Evolutionary conservation across 2,113 vertebrate genomes (phyloP).

Genomic region (Paramormyrops kingsleyae): DNA sequence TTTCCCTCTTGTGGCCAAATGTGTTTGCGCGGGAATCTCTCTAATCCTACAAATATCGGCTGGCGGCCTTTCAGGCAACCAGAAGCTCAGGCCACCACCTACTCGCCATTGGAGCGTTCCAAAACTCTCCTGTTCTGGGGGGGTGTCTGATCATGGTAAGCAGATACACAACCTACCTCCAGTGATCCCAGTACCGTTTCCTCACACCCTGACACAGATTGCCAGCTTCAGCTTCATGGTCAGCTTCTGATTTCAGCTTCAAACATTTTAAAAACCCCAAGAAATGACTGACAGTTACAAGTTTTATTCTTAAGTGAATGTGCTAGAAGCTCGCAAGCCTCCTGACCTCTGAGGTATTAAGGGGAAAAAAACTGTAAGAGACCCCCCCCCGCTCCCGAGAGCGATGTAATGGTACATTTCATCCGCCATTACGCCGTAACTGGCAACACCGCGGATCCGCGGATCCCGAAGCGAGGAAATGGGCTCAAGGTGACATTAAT

Average conservation of each 20-base stretch:
- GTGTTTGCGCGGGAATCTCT: conserved; percentile 26
- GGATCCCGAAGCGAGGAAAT: background rate
- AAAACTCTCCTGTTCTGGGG: background rate
- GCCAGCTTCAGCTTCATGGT: background rate
- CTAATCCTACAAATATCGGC: conserved; percentile 19
- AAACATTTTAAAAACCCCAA: background rate
- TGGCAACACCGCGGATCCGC: background rate
- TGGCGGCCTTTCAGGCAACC: background rate
- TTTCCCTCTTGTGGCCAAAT: conserved; percentile 48
- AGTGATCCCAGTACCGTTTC: background rate
- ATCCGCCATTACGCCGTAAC: background rate
- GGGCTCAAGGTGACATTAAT: conserved; percentile 19
- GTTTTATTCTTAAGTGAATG: background rate
- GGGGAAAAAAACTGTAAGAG: background rate
- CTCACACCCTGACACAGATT: background rate
- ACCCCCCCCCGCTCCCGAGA: background rate
- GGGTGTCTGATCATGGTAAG: background rate
- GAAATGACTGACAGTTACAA: background rate
- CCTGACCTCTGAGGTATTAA: background rate
- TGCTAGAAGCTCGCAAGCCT: background rate
- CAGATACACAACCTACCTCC: background rate
- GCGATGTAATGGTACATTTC: conserved; percentile 5
- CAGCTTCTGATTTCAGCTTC: background rate
- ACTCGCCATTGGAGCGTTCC: background rate
- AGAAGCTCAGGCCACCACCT: background rate